Evolutionary conservation across 2,113 vertebrate genomes (phyloP), one percentile per base, ranked within the genome.

Genomic region (Petrocephalus zakoni): DNA sequence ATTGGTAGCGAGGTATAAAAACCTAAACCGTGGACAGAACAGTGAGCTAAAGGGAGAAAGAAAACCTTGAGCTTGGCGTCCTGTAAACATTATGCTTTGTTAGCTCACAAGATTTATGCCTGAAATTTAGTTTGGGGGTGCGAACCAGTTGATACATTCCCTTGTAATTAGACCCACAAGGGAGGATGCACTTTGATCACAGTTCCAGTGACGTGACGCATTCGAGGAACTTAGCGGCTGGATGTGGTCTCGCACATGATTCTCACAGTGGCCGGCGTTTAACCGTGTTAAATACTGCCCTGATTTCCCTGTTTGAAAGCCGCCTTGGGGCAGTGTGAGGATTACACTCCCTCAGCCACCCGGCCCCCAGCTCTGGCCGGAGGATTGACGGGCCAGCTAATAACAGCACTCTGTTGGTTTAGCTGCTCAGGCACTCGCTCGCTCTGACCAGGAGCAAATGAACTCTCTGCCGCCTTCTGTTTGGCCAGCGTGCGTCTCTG

Each of bases 341-440:
- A 68, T 52, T 88, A 68, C 47, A 49, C 87, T 81, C 83, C 81
- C 17, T 85, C 53, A 85, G 21, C n/a, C 17, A 29, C 72, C 15
- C 42, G n/a, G 9, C 68, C 51, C 21, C 21, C 29, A 22, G 2
- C 34, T 13, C 17, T n/a, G 29, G 19, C 46, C 22, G 68, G 88
- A 34, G 86, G 88, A 89, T 47, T 86, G 88, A 89, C 84, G 86
- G 47, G 37, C 1, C 19, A 11, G 25, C 46, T 72, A 86, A 89
- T 86, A 75, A 61, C 55, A 47, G 11, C 19, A 78, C 64, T 19
- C 21, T 87, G 88, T 87, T 89, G 58, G 51, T 89, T 64, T 87
- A 86, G 52, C 34, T 37, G n/a, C 85, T 89, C 52, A 29, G n/a
- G 51, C 46, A 22, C 15, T 61, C 0, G 17, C 72, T 75, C 55